phyloP scores from a whole-genome alignment of 2,113 vertebrate species.

The Brachyistius frenatus region DNA sequence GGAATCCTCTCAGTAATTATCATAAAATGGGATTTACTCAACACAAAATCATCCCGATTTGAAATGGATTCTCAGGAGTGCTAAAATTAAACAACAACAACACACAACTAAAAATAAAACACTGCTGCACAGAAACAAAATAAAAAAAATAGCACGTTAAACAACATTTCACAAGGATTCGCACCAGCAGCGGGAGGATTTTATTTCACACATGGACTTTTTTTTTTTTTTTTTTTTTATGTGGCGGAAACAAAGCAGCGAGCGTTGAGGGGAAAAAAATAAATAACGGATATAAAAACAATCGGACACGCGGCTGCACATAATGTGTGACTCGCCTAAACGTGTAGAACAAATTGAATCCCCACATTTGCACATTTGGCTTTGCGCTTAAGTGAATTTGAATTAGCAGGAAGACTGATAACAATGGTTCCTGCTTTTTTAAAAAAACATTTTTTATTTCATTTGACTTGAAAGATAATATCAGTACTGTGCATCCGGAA shows the following conservation, averaged over 20 bases:
- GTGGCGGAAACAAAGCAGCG: conserved; percentile 4
- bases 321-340: conserved; percentile 33
- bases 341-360: conserved; percentile 48
- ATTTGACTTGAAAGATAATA: neutral
- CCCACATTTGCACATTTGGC: conserved; percentile 16
- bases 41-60: neutral
- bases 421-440: neutral
- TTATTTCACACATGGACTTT: neutral
- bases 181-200: conserved; percentile 33
- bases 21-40: conserved; percentile 35
- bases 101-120: neutral
- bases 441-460: too few species aligned
- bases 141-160: conserved; percentile 27
- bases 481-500: neutral
- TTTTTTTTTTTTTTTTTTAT: conserved; percentile 23
- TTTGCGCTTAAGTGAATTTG: neutral
- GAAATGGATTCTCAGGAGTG: conserved; percentile 20
- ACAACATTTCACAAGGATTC: conserved; percentile 31
- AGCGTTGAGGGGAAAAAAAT: neutral
- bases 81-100: too few species aligned
- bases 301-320: neutral
- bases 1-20: conserved; percentile 40
- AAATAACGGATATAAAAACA: conserved; percentile 9
- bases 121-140: neutral
- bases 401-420: conserved; percentile 1